phyloP scores from a whole-genome alignment of 35 echinoderm and acorn worm genomes.

The Strongylocentrotus purpuratus region DNA sequence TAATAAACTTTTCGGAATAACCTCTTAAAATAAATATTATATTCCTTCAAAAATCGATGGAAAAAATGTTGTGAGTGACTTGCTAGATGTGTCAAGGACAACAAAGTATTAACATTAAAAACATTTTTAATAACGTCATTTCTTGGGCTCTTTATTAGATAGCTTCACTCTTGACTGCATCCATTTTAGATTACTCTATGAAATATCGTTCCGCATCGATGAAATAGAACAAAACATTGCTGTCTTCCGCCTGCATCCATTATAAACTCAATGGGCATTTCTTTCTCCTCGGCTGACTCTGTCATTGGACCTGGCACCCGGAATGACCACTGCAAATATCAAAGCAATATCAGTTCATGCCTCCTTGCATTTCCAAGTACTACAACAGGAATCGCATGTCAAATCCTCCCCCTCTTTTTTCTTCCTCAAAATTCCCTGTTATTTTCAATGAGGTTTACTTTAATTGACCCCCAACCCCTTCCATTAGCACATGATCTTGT shows the following conservation, averaged over 20 bases:
- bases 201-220: not conserved
- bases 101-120: too few species aligned
- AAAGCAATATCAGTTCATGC: not conserved
- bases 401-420: not conserved
- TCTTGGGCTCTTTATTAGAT: too few species aligned
- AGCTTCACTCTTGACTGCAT: too few species aligned
- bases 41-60: too few species aligned
- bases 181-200: not conserved
- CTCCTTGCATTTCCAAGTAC: not conserved
- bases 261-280: not conserved
- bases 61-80: too few species aligned
- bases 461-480: not conserved
- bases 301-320: not conserved
- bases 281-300: not conserved
- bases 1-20: too few species aligned
- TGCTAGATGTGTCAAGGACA: too few species aligned
- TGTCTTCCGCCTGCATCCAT: not conserved
- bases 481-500: not conserved
- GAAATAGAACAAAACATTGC: not conserved
- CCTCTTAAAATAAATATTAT: too few species aligned
- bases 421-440: not conserved
- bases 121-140: too few species aligned
- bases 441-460: not conserved
- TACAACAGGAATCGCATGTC: not conserved
- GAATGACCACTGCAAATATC: not conserved